Evolutionary conservation across 1,140 invertebrate species (phyloP).

Genomic region (Portunus trituberculatus): DNA sequence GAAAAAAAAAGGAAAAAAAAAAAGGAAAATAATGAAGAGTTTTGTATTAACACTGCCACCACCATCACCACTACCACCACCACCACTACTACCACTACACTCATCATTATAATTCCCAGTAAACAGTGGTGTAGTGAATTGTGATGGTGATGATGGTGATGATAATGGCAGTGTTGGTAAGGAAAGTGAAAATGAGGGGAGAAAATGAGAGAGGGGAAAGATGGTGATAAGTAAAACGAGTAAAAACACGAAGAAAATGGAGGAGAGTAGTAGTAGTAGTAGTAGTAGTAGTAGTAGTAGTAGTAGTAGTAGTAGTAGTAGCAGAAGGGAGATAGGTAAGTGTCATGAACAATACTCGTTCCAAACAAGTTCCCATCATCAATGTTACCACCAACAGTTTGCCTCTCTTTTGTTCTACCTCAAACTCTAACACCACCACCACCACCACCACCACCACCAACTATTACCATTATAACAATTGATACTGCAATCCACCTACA

Average conservation of each 20-base stretch:
- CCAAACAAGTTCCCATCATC: not conserved
- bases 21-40: no score
- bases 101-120: no score
- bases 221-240: not conserved
- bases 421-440: not conserved
- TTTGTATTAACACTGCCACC: not conserved
- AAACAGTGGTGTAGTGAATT: no score
- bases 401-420: not conserved
- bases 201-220: not conserved
- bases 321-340: not conserved
- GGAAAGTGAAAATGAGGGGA: not conserved
- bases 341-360: not conserved
- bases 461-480: constrained; percentile 24
- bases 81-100: not conserved
- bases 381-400: not conserved
- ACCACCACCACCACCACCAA: constrained; percentile 24
- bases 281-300: no score
- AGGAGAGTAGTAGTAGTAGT: no score
- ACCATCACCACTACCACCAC: not conserved
- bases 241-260: no score
- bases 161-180: not conserved
- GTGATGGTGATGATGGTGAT: no score
- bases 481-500: not conserved
- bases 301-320: no score
- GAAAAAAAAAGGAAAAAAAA: no score